A percentile compares a stretch with the other conserved stretches of the same genome.
Evolutionary conservation across 92 coral and sea anemone species (phyloP).

Genomic region (Bergia sp.): DNA sequence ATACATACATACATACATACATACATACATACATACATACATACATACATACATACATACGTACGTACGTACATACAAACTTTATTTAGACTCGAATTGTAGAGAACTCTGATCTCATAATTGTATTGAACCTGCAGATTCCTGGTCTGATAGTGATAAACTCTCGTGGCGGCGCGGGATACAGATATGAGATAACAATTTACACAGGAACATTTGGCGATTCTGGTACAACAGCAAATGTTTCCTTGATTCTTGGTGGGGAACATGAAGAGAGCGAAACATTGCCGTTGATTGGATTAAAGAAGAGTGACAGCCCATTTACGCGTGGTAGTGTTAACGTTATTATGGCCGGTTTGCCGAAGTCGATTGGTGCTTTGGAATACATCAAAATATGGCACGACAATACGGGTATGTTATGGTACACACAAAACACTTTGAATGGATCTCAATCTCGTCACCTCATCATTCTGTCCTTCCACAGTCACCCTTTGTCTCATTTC

Average conservation of each 20-base stretch:
- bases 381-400: conserved; percentile 87
- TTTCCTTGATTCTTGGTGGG: conserved; percentile 68
- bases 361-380: conserved; percentile 65
- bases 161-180: conserved; percentile 32
- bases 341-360: conserved; percentile 56
- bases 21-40: too few species aligned
- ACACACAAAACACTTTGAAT: not conserved
- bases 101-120: not conserved
- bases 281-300: conserved; percentile 62
- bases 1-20: too few species aligned
- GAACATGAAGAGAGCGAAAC: conserved; percentile 67
- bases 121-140: not conserved
- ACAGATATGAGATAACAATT: conserved; percentile 78
- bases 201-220: conserved; percentile 85
- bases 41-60: too few species aligned
- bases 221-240: conserved; percentile 92
- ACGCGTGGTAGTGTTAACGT: conserved; percentile 71
- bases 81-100: too few species aligned
- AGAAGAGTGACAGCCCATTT: conserved; percentile 54
- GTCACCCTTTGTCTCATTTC: too few species aligned
- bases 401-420: conserved; percentile 59
- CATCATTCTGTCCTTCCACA: too few species aligned
- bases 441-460: not conserved
- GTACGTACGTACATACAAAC: too few species aligned
- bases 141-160: conserved; percentile 33